Base-by-base conservation (phyloP, 2,888 invertebrate species). In the Coecobrya sp. region DNA sequence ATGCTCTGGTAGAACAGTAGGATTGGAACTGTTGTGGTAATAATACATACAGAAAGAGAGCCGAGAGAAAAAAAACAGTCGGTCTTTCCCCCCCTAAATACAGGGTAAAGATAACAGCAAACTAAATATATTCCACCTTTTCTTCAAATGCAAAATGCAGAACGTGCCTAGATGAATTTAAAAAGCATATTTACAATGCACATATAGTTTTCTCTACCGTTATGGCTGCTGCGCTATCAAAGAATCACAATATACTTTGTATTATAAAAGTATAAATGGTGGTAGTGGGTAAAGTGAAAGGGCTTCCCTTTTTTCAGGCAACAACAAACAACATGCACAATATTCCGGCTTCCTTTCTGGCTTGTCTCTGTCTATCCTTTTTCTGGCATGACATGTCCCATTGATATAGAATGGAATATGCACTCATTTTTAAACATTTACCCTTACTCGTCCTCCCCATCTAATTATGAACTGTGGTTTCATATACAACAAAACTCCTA, bases 401-500 rank as follows among this genome's bases (percentile, higher is more conserved):
- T 85, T 85, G 45, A 85, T 85, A 82, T 82, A 8, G 42, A 82
- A 36, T 59, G 79, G 36, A 62, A 82, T n/a, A n/a, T n/a, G 27
- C 19, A 59, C 81, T 30, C 81, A 82, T 82, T 82, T 82, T 62
- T 22, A 62, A 52, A 82, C 49, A 36, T 82, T 82, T 82, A 79
- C 82, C 30, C 62, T 82, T 30, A 16, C 1, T 81, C 45, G 16
- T 13, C 16, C 82, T 82, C 59, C 25, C 82, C 8, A 22, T 62
- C 7, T 36, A 59, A 82, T 82, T 59, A 82, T 82, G 42, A 82
- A 82, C 36, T 82, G 82, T 36, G 59, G 59, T 82, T 42, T 22
- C 25, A 52, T 45, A 81, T 22, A 90, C 76, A 86, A 86, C 91
- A 91, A 91, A 91, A 91, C 86, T 86, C 91, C 91, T 82, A 52